Evolutionary conservation across 2,797 vertebrate species (phyloP).

Genomic region (Aeoliscus strigatus): DNA sequence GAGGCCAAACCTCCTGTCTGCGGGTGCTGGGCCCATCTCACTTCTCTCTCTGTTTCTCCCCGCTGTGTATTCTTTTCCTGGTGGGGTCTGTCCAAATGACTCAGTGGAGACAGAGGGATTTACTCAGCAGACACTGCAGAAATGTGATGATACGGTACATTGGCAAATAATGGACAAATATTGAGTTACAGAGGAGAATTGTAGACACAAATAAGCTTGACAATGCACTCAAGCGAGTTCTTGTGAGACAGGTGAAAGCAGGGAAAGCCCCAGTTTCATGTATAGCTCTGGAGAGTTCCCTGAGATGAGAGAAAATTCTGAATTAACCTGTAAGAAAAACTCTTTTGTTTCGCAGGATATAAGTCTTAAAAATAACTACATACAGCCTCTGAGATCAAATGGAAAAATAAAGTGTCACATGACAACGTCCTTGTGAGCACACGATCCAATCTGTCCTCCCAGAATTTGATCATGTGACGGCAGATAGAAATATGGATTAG

Average conservation of each 20-base stretch:
- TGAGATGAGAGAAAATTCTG: constrained; percentile 2
- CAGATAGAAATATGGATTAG: constrained; percentile 4
- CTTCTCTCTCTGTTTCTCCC: constrained; percentile 29
- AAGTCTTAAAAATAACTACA: constrained; percentile 7
- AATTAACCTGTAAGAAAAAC: constrained; percentile 5
- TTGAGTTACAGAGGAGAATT: constrained; percentile 50
- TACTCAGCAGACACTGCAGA: constrained; percentile 39
- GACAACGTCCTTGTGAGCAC: not conserved
- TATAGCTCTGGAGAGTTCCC: constrained; percentile 4
- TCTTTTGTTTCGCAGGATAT: too few species aligned
- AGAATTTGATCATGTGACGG: not conserved
- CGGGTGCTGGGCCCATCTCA: constrained; percentile 37
- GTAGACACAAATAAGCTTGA: constrained; percentile 43
- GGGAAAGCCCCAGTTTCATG: constrained; percentile 33
- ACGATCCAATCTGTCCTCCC: not conserved
- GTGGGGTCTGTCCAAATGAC: constrained; percentile 38
- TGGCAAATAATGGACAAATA: constrained; percentile 44
- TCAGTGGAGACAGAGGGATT: constrained; percentile 41
- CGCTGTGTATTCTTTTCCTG: constrained; percentile 43
- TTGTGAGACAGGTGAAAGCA: constrained; percentile 50
- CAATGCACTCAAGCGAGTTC: too few species aligned
- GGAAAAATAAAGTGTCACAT: not conserved
- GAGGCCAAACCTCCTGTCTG: constrained; percentile 42
- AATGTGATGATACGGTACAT: constrained; percentile 49
- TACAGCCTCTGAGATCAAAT: constrained; percentile 10